Percentiles rank a stretch among this genome's conserved stretches.
Conservation (phyloP, 2,888 invertebrate species). For the Teinopalpus imperialis region DNA sequence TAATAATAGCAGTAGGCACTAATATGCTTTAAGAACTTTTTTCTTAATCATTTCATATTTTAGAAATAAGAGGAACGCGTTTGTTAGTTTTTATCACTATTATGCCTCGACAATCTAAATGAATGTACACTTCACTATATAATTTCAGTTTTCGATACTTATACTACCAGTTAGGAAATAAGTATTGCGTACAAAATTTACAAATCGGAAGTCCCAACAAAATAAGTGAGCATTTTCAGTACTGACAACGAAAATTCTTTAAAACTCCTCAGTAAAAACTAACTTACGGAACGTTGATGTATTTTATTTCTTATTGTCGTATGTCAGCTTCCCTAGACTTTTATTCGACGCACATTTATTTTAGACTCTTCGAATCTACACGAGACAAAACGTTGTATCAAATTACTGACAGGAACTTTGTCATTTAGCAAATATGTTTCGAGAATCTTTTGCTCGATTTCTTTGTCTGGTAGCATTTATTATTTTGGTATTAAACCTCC, state of each 20-base stretch:
- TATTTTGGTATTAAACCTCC: conserved; percentile 12
- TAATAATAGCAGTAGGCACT: too few relatives aligned
- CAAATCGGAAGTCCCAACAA: too few relatives aligned
- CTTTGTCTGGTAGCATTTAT: conserved; percentile 7
- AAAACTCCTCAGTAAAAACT: conserved; percentile 10
- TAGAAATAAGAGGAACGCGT: too few relatives aligned
- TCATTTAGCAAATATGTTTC: conserved; percentile 26
- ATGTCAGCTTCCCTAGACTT: conserved; percentile 20
- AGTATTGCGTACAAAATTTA: too few relatives aligned
- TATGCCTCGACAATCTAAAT: too few relatives aligned
- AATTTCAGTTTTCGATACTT: too few relatives aligned
- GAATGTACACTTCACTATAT: too few relatives aligned
- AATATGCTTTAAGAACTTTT: too few relatives aligned
- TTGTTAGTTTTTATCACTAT: too few relatives aligned
- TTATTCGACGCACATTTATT: conserved; percentile 17
- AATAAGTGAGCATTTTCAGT: too few relatives aligned
- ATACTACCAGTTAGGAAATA: too few relatives aligned
- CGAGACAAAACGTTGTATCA: conserved; percentile 27
- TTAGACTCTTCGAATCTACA: conserved; percentile 6
- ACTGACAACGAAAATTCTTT: neutral
- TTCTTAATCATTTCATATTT: too few relatives aligned
- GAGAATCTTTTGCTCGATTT: conserved; percentile 2
- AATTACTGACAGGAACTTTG: conserved; percentile 28
- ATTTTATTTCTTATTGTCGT: conserved; percentile 24
- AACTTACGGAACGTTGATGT: conserved; percentile 1